Conservation (phyloP, 1,140 invertebrate genomes). For the Eriocheir sinensis region DNA sequence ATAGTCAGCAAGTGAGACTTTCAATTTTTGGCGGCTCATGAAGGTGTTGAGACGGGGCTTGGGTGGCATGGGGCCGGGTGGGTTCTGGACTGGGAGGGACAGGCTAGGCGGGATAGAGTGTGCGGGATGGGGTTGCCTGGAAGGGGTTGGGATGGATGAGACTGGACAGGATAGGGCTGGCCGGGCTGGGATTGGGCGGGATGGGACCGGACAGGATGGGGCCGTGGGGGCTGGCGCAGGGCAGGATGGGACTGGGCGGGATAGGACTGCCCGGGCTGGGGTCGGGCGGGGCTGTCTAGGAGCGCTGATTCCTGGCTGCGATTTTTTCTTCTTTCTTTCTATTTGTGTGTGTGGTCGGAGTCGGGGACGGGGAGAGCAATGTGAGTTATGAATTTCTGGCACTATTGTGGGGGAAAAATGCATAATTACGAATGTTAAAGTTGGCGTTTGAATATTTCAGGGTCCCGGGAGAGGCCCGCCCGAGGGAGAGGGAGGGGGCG, state of each 20-base stretch:
- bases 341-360: neutral
- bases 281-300: neutral
- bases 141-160: no score
- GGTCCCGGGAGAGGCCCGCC: neutral
- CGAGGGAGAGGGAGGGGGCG: no score
- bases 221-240: no score
- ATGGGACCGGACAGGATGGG: no score
- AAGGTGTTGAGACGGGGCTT: neutral
- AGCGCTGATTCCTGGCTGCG: neutral
- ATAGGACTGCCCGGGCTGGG: neutral
- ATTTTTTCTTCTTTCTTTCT: neutral
- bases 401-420: neutral
- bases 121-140: no score
- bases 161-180: no score
- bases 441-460: neutral
- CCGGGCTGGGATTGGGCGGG: no score
- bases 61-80: no score
- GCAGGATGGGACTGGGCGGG: no score
- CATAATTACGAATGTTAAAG: neutral
- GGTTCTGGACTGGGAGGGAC: no score
- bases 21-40: constrained; percentile 42
- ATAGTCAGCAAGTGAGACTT: neutral
- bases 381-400: neutral
- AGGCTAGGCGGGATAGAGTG: no score
- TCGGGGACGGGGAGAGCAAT: neutral